Percentiles rank a stretch among this genome's conserved stretches.
Evolutionary conservation across 2,797 vertebrate species (phyloP).

Genomic region (Distichodus sexfasciatus): DNA sequence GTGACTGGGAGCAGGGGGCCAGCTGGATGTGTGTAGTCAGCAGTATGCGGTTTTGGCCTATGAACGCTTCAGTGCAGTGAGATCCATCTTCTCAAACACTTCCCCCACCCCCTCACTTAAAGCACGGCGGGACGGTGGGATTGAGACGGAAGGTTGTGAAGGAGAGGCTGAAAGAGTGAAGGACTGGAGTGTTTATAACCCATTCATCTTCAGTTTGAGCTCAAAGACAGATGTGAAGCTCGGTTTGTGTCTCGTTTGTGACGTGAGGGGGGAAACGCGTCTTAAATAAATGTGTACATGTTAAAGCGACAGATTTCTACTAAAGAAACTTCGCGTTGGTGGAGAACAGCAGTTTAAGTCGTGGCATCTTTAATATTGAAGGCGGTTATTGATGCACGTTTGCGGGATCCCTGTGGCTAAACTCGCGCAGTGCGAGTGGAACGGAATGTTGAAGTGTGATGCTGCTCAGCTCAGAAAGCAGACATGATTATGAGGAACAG

Average conservation of each 20-base stretch:
- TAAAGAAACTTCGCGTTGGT: too few relatives aligned
- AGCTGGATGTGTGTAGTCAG: constrained; percentile 44
- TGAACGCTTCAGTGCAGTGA: constrained; percentile 32
- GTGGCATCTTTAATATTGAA: too few relatives aligned
- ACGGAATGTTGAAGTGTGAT: background rate
- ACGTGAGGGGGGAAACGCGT: too few relatives aligned
- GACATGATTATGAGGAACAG: background rate
- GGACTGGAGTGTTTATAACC: constrained; percentile 43
- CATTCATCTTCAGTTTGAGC: constrained; percentile 46
- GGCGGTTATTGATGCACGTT: too few relatives aligned
- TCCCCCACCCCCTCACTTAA: background rate
- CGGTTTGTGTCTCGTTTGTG: too few relatives aligned
- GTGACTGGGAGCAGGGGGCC: constrained; percentile 27
- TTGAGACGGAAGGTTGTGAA: constrained; percentile 2
- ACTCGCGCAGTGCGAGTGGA: background rate
- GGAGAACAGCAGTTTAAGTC: too few relatives aligned
- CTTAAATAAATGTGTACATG: too few relatives aligned
- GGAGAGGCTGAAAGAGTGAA: constrained; percentile 13
- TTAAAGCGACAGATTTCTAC: too few relatives aligned
- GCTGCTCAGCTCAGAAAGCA: background rate
- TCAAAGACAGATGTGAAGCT: too few relatives aligned
- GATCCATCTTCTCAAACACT: constrained; percentile 23
- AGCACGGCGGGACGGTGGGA: constrained; percentile 29
- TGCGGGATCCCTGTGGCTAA: too few relatives aligned
- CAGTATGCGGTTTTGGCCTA: constrained; percentile 44